Conservation (phyloP, 1,140 invertebrate genomes). For the Goniozus legneri region DNA sequence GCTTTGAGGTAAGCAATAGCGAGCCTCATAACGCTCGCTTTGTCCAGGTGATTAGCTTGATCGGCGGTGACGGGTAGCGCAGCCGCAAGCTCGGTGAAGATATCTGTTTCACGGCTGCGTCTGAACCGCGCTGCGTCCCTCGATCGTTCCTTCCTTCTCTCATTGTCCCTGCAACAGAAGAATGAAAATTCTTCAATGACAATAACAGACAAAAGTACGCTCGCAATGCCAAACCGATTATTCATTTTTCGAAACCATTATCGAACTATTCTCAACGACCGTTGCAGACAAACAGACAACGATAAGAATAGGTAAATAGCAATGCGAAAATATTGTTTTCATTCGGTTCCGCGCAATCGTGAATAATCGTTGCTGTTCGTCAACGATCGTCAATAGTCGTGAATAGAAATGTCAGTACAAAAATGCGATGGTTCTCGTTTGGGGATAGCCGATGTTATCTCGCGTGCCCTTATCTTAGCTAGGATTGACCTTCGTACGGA, state of each 20-base stretch:
- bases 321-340: not conserved
- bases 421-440: too few species aligned
- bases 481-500: slow-evolving; percentile 15
- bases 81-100: slow-evolving; percentile 83
- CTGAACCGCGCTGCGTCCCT: slow-evolving; percentile 89
- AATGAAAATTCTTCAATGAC: slow-evolving; percentile 1
- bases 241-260: not conserved
- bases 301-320: too few species aligned
- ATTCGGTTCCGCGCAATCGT: not conserved
- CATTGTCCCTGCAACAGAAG: slow-evolving; percentile 76
- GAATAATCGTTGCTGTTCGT: too few species aligned
- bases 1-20: slow-evolving; percentile 87
- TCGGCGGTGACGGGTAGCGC: slow-evolving; percentile 75
- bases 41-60: slow-evolving; percentile 84
- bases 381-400: too few species aligned
- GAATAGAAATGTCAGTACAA: too few species aligned
- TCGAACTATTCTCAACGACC: slow-evolving; percentile 1
- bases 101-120: slow-evolving; percentile 89
- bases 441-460: too few species aligned
- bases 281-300: too few species aligned
- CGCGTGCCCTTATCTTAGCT: slow-evolving; percentile 14
- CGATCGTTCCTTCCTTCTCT: slow-evolving; percentile 95
- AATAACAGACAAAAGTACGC: not conserved
- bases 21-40: slow-evolving; percentile 93
- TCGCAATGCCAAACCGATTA: not conserved